Base-by-base conservation (phyloP, 2,888 invertebrate species). In the Frankliniella intonsa region DNA sequence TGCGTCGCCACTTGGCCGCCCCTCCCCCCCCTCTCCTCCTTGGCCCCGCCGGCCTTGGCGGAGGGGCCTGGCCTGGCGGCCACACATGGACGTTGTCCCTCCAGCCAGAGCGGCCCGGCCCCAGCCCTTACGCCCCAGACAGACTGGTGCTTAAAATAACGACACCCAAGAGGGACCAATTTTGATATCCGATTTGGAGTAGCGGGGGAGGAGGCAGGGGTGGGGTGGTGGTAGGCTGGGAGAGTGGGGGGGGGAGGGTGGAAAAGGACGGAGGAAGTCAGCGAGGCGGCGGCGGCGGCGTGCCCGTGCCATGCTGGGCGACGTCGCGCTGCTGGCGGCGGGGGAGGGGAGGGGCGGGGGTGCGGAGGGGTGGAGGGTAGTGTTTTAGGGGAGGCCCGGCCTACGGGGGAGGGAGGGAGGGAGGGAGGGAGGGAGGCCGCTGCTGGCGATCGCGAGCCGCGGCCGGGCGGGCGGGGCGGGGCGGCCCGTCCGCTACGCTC, bases 151-250 rank as follows among this genome's bases (percentile, higher is more conserved):
- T 76, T 76, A 76, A 76, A 76, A 76, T 76, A 76, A 76, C 82
- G 55, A 80, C 82, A 62, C 83, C 65, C 82, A 55, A 22, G 69
- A 82, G 83, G 81, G 81, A 82, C 83, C 83, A 83, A 83, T 83
- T 82, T 83, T 83, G 83, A 83, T 82, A 83, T 83, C 83, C 83
- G 83, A 82, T 83, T 82, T 83, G 69, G 69, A 76, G 69, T 76
- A 25, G 25, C 69, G 69, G 22, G 22, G 22, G 25, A 25, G 69
- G 69, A 25, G 69, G 7, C 25, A 69, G 69, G 69, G 22, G 69
- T 22, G 22, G 25, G 69, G 22, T 22, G 11, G 22, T 65, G 65
- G 9, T n/a, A 17, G 55, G 55, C 14, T 55, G 55, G 55, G 55
- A 17, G 55, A 7, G 7, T 3, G 69, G 69, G 22, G 69, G 3